A percentile compares a stretch with the other conserved stretches of the same genome.
phyloP scores from a whole-genome alignment of 2,797 vertebrate genomes.

The Cetoscarus ocellatus region DNA sequence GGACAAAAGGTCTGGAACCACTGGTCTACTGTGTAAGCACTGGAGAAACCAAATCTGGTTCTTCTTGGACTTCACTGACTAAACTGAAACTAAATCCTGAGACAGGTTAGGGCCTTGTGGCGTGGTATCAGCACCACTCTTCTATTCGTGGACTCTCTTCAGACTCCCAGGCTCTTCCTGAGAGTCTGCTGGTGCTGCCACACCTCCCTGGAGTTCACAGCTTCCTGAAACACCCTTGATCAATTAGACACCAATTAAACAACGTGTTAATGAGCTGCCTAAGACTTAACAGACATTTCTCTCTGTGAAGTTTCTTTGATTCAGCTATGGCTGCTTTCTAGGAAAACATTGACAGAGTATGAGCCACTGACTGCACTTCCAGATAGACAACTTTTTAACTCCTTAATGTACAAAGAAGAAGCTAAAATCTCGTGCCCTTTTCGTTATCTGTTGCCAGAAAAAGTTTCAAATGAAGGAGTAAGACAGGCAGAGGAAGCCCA shows the following conservation, averaged over 20 bases:
- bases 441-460: too few species aligned
- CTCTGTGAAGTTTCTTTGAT: conserved; percentile 55
- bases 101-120: conserved; percentile 8
- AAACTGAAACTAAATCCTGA: conserved; percentile 14
- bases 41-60: conserved; percentile 6
- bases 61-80: background rate
- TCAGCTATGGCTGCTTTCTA: conserved; percentile 37
- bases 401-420: too few species aligned
- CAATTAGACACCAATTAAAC: conserved; percentile 81
- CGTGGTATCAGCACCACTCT: conserved; percentile 9
- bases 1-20: too few species aligned
- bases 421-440: too few species aligned
- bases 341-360: conserved; percentile 18
- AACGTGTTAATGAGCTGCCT: conserved; percentile 74
- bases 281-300: conserved; percentile 71
- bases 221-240: conserved; percentile 74
- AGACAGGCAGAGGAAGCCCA: too few species aligned
- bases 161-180: conserved; percentile 27
- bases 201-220: conserved; percentile 53
- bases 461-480: too few species aligned
- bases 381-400: too few species aligned
- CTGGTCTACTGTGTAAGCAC: too few species aligned
- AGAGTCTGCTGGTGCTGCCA: conserved; percentile 38
- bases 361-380: background rate
- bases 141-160: conserved; percentile 25